Base-by-base conservation (phyloP, 2,888 invertebrate species). In the Pseudococcus jackbeardsleyi region DNA sequence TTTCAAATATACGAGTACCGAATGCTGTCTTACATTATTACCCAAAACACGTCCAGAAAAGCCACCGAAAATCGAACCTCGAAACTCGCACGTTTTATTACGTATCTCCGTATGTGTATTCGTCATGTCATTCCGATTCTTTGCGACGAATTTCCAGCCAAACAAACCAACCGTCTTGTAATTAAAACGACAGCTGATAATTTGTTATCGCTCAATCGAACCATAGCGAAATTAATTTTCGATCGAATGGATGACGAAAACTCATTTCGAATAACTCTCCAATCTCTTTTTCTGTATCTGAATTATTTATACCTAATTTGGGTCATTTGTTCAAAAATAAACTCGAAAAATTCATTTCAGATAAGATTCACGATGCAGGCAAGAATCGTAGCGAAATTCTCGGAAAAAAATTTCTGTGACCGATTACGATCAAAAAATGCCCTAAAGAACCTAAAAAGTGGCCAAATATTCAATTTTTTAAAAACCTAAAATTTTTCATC, bases 31-130 rank as follows among this genome's bases (percentile, higher is more conserved):
- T 33, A 33, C 17, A 72, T 72, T 72, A 72, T 72, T 72, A 72
- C 72, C 17, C 72, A 72, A 72, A 72, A 72, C 72, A 72, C 72
- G 72, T 72, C 17, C 33, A 72, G 8, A 8, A 72, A 54, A 68
- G 33, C 33, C 72, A 33, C 33, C 72, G 72, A 72, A 72, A 72
- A 72, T 72, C 72, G 72, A 72, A 72, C 72, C 15, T 33, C 72
- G 33, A 72, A 72, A 33, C 12, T 33, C 33, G 72, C 72, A 33
- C 72, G 72, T 72, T 72, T 72, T 72, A 72, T 72, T 17, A 72
- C 72, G 33, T 33, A 72, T 33, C 33, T 17, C 33, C 72, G 33
- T 33, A 72, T 33, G 15, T 33, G 17, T 72, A 72, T 33, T 39
- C 33, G 33, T 72, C 33, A 17, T 72, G 72, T 72, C 9, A 33